Evolutionary conservation across 1,140 invertebrate species (phyloP), one percentile per base, ranked within the genome.

Genomic region (Drosophila pruinosa): DNA sequence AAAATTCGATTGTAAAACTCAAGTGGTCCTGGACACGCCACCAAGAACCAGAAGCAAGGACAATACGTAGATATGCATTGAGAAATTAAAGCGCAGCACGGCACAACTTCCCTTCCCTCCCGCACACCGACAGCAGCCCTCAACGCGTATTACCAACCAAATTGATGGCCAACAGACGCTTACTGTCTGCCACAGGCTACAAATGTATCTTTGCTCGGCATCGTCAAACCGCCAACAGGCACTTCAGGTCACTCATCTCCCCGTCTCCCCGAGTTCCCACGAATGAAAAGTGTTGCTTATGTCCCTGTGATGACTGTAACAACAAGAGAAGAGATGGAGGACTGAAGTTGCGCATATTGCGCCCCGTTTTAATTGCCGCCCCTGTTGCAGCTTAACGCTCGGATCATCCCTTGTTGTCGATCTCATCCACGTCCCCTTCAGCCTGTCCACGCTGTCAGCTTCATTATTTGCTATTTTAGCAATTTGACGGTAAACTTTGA

Each of bases 381-480:
- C 65, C 82, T 80, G 73, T 69, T 69, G 50, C 72, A 21, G 77
- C 82, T 86, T 86, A 88, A 71, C 77, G 75, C 70, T 68, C 63
- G 64, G 82, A 88, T 88, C 82, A 88, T 88, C 82, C 82, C 82
- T 36, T 64, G 72, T 70, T 12, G 14, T 31, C 14, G 1, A 3
- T n/a, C 36, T 28, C 52, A 54, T 10, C 1, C 31, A 2, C 31
- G 41, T 54, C 24, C 39, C 48, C 19, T 36, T 7, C 15, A 3
- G 7, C 14, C 31, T 24, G 5, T 47, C 4, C 41, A 61, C 65
- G 72, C 80, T 85, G 81, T 85, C 81, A 78, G 70, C 78, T 78
- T 88, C 82, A 88, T 88, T 88, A 88, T 88, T 88, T 88, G 82
- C 82, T 88, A 88, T 88, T 88, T 88, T 88, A 88, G 82, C 82